Base-by-base conservation (phyloP, 2,888 invertebrate species). In the Biston stratarius region DNA sequence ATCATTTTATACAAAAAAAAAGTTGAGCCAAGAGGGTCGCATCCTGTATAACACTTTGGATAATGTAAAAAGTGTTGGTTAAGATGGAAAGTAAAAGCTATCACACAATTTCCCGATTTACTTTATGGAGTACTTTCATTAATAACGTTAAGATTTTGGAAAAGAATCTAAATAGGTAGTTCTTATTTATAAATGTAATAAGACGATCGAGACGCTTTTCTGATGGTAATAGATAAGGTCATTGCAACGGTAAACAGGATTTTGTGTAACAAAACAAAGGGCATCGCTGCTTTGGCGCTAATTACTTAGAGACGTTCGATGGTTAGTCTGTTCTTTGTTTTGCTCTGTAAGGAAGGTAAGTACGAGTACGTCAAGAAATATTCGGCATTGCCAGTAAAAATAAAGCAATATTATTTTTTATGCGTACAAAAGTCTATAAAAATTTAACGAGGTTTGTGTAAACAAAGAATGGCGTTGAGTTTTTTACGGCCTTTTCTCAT, bases 351-450 rank as follows among this genome's bases (percentile, higher is more conserved):
- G 51, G 55, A 15, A 51, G 14, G 47, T 52, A 42, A 10, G 15
- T 47, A 58, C 53, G 53, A 10, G 15, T 47, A 58, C 53, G 53
- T 55, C 48, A 58, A 61, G 47, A 58, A 51, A 55, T 33, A 57
- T 71, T 61, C 64, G 63, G 59, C 64, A 67, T 65, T 66, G 59
- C 38, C 64, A 66, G 64, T 74, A 74, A 76, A 74, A 72, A 72
- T 48, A 70, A 73, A 74, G 66, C 66, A 73, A 59, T 71, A 65
- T 74, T 67, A 64, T 72, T 70, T 77, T 77, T 74, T 71, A 73
- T 69, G 69, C 65, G 45, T 69, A 74, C 62, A 74, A 74, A 81
- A 77, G 74, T 77, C 72, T 77, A 77, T 78, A 78, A 83, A 81
- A 76, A 62, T 71, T 69, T 77, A 72, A 81, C 69, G 80, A 75